Evolutionary conservation across 2,888 invertebrate genomes (phyloP).

Genomic region (Diabrotica balteata): DNA sequence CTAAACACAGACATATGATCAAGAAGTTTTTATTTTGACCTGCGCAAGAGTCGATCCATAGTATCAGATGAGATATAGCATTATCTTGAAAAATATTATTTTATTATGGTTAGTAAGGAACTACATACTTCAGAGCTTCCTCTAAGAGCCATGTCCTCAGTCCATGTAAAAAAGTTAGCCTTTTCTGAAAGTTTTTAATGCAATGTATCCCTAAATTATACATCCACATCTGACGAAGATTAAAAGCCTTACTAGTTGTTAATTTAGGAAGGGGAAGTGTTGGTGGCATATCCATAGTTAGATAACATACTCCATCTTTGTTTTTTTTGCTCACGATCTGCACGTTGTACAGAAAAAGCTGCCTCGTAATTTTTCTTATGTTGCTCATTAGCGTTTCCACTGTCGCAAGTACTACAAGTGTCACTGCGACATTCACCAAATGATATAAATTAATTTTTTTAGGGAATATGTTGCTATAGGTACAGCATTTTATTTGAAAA

Average conservation of each 20-base stretch:
- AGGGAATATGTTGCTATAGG: constrained; percentile 18
- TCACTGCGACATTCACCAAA: constrained; percentile 17
- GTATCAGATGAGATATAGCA: constrained; percentile 28
- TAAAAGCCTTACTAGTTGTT: constrained; percentile 39
- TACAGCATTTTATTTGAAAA: constrained; percentile 18
- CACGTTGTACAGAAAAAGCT: constrained; percentile 28
- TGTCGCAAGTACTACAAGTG: constrained; percentile 22
- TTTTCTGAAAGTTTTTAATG: constrained; percentile 7
- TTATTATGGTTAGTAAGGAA: constrained; percentile 1
- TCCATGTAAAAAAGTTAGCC: constrained; percentile 40
- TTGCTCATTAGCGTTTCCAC: constrained; percentile 9
- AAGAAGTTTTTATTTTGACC: constrained; percentile 48
- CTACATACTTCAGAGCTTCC: constrained; percentile 11
- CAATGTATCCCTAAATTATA: constrained; percentile 39
- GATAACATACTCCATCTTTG: constrained; percentile 17
- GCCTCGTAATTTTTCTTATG: constrained; percentile 23
- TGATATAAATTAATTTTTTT: constrained; percentile 16
- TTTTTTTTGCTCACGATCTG: constrained; percentile 13
- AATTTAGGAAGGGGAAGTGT: constrained; percentile 41
- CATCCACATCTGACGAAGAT: constrained; percentile 41
- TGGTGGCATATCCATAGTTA: constrained; percentile 41
- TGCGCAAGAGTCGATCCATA: constrained; percentile 46
- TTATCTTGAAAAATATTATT: not conserved
- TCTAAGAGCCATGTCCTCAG: constrained; percentile 38
- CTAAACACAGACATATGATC: constrained; percentile 43